phyloP scores from a whole-genome alignment of 1,140 invertebrate species.

The Chlorops oryzae region DNA sequence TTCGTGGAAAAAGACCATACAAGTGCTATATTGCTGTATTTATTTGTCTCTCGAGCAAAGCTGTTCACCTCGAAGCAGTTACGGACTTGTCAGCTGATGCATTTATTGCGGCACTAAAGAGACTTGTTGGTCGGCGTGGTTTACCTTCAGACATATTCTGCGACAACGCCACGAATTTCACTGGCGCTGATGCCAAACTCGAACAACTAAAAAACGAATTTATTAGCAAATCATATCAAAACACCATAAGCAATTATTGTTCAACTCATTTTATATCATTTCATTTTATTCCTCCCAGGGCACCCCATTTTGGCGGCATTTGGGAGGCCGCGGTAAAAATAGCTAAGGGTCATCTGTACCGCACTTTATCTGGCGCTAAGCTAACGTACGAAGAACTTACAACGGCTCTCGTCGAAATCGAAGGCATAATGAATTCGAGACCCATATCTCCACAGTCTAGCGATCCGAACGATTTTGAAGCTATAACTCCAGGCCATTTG shows the following conservation, averaged over 20 bases:
- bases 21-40: conserved; percentile 21
- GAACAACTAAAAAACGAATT: too few relatives aligned
- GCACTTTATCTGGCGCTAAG: conserved; percentile 24
- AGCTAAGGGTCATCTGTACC: neutral
- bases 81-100: conserved; percentile 12
- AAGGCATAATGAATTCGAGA: neutral
- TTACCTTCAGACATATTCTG: neutral
- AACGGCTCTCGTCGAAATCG: neutral
- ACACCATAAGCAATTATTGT: too few relatives aligned
- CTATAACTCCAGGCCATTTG: too few relatives aligned
- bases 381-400: conserved; percentile 1
- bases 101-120: neutral
- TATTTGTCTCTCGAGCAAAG: conserved; percentile 23
- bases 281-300: conserved; percentile 9
- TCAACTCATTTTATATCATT: neutral
- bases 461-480: neutral
- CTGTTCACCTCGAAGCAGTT: conserved; percentile 26
- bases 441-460: neutral
- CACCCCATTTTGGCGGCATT: conserved; percentile 3
- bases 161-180: conserved; percentile 1
- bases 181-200: too few relatives aligned
- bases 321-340: conserved; percentile 4
- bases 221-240: too few relatives aligned
- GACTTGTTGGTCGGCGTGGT: neutral
- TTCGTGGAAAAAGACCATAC: conserved; percentile 9